These are phyloP conservation scores for Mycetomoellerius zeteki DNA, from an alignment of 1,140 invertebrate species.

Conservation along the genomic window DNA sequence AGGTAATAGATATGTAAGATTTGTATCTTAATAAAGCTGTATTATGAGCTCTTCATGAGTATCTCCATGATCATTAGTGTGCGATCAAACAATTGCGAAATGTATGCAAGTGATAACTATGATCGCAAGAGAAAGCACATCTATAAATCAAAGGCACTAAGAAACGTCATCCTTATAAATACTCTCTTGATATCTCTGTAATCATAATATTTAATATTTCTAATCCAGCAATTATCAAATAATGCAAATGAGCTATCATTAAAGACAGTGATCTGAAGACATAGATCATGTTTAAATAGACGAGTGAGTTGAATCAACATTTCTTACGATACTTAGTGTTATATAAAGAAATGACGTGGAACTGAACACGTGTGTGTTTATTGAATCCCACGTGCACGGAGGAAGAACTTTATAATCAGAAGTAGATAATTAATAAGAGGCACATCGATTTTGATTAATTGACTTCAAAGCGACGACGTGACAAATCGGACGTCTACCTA, in stretches of 20 bases:
- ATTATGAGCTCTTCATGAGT: background rate
- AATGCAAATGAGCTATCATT: background rate
- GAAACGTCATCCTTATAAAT: background rate
- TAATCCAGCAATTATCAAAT: background rate
- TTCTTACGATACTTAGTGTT: background rate
- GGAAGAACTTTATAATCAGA: background rate
- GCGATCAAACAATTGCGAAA: constrained; percentile 6
- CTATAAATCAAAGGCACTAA: constrained; percentile 12
- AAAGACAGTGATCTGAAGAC: background rate
- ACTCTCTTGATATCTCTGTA: background rate
- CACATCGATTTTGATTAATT: constrained; percentile 10
- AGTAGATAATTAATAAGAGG: background rate
- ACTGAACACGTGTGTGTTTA: constrained; percentile 25
- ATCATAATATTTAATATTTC: background rate
- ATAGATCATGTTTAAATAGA: background rate
- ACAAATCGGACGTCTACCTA: background rate
- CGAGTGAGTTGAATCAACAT: background rate
- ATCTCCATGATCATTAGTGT: background rate
- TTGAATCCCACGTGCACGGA: background rate
- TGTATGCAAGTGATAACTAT: background rate
- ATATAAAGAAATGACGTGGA: constrained; percentile 10
- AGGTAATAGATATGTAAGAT: background rate
- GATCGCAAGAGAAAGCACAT: constrained; percentile 1
- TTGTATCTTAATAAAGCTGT: background rate
- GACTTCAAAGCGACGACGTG: background rate